Evolutionary conservation across 2,888 invertebrate species (phyloP).

Genomic region (Caenorhabditis parvicauda): DNA sequence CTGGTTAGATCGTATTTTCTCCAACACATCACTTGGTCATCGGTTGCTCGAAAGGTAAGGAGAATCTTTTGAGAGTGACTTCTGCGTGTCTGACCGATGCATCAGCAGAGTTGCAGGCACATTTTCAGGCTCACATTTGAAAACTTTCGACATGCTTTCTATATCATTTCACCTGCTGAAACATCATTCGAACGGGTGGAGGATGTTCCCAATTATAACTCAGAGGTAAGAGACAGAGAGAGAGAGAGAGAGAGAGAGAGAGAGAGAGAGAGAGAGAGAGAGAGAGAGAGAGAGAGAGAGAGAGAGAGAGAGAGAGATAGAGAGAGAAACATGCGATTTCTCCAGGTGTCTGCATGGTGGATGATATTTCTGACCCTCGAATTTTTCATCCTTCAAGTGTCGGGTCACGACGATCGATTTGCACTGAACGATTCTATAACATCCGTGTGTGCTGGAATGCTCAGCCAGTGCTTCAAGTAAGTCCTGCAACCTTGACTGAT

Average conservation of each 20-base stretch:
- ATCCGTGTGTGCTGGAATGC: constrained; percentile 60
- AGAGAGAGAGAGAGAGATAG: constrained; percentile 21
- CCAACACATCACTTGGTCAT: constrained; percentile 58
- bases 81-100: no score
- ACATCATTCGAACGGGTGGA: constrained; percentile 45
- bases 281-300: constrained; percentile 23
- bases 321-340: constrained; percentile 3
- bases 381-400: constrained; percentile 33
- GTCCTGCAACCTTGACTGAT: background rate
- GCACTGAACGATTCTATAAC: constrained; percentile 60
- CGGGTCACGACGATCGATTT: constrained; percentile 53
- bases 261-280: constrained; percentile 21
- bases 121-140: constrained; percentile 34
- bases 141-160: constrained; percentile 58
- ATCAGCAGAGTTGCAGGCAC: no score
- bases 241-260: constrained; percentile 3
- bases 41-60: constrained; percentile 48
- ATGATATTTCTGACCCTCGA: constrained; percentile 43
- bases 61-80: no score
- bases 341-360: constrained; percentile 58
- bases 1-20: constrained; percentile 48
- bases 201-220: constrained; percentile 60
- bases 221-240: constrained; percentile 40
- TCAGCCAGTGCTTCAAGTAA: constrained; percentile 61
- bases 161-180: constrained; percentile 59